A percentile compares a stretch with the other conserved stretches of the same genome.
Evolutionary conservation across 2,113 vertebrate species (phyloP).

Genomic region (Mormoops blainvillei): DNA sequence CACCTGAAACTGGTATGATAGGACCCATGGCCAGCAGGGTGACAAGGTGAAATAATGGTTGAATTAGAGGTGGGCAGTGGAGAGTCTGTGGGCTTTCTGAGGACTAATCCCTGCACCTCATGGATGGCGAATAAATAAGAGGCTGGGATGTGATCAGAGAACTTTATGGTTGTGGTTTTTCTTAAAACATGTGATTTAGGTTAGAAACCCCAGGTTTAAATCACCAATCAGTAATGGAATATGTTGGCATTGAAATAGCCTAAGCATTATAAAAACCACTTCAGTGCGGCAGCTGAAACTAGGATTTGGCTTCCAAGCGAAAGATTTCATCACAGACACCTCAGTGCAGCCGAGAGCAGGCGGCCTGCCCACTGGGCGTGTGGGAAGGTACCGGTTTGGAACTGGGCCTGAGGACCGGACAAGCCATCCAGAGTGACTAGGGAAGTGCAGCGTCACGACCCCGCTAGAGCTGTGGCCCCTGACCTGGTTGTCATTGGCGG

Average conservation of each 20-base stretch:
- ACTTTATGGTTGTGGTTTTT: background rate
- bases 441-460: rapidly evolving
- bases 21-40: background rate
- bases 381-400: no score
- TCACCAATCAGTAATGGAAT: background rate
- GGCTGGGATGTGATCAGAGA: background rate
- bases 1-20: rapidly evolving
- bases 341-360: background rate
- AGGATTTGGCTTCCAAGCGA: background rate
- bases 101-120: background rate
- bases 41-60: rapidly evolving
- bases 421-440: rapidly evolving
- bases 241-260: background rate
- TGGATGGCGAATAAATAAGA: background rate
- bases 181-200: background rate
- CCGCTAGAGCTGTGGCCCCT: background rate
- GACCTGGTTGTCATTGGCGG: background rate
- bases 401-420: no score
- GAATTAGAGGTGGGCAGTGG: background rate
- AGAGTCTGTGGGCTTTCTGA: background rate
- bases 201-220: background rate
- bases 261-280: background rate
- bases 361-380: background rate
- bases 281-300: background rate
- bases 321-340: background rate